Evolutionary conservation across 2,113 vertebrate genomes (phyloP).

Genomic region (Micromys minutus): DNA sequence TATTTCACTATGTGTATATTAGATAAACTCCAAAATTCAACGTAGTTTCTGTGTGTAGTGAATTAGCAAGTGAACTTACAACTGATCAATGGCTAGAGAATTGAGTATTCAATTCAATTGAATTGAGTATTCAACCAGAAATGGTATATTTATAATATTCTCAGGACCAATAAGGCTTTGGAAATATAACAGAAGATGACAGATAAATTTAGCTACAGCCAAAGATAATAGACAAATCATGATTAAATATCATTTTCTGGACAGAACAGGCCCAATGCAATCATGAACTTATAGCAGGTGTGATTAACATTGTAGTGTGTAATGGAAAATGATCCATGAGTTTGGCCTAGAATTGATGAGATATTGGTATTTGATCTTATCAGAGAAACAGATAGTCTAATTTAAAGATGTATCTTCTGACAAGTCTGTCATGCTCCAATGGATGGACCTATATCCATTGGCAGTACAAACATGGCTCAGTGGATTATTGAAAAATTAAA

Average conservation of each 20-base stretch:
- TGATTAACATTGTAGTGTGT: not conserved
- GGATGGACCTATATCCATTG: not conserved
- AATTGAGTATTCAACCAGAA: not conserved
- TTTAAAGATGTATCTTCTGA: not conserved
- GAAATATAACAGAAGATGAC: not conserved
- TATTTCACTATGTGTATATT: not conserved
- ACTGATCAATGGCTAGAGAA: not conserved
- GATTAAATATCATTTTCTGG: not conserved
- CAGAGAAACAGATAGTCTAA: not conserved
- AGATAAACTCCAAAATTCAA: not conserved
- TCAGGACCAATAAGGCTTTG: not conserved
- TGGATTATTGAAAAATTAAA: too few relatives aligned
- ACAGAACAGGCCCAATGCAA: not conserved
- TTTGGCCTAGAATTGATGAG: not conserved
- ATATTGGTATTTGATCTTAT: not conserved
- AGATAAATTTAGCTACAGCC: not conserved
- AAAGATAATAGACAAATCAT: not conserved
- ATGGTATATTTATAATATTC: not conserved
- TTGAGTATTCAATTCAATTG: too few relatives aligned
- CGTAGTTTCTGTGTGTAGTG: not conserved
- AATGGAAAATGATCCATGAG: not conserved
- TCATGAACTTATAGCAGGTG: not conserved
- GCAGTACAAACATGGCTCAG: not conserved
- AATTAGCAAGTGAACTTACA: too few relatives aligned
- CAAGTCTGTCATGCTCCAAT: not conserved